Evolutionary conservation across 2,797 vertebrate species (phyloP).

Genomic region (Onychomys torridus): DNA sequence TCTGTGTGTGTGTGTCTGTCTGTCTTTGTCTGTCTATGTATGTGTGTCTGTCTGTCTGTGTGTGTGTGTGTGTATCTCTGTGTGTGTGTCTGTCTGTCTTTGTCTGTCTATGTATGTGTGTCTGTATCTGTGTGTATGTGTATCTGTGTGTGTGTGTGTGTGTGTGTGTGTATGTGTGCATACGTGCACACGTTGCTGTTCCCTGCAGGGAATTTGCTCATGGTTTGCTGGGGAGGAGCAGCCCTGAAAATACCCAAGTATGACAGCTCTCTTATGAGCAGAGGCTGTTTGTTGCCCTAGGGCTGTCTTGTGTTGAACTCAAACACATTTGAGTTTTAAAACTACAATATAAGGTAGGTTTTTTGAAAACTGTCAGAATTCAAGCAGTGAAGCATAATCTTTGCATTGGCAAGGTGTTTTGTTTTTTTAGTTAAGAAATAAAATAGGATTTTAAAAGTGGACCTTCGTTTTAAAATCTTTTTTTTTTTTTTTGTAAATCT

Average conservation of each 20-base stretch:
- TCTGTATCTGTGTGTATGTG: too few species aligned
- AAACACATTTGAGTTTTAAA: slow-evolving; percentile 1
- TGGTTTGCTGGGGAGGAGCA: not conserved
- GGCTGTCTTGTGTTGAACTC: slow-evolving; percentile 28
- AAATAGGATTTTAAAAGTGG: slow-evolving; percentile 30
- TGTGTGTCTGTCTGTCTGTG: not conserved
- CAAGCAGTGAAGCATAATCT: not conserved
- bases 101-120: too few species aligned
- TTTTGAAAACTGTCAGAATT: slow-evolving; percentile 45
- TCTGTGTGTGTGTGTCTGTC: not conserved
- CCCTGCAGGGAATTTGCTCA: not conserved
- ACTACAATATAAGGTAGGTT: not conserved
- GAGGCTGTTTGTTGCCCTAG: not conserved
- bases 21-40: not conserved
- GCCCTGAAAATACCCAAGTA: not conserved
- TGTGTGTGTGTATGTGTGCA: not conserved
- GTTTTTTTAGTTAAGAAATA: slow-evolving; percentile 43
- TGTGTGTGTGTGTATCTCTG: too few species aligned
- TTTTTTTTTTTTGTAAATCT: not conserved
- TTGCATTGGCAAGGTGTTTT: not conserved
- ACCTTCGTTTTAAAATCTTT: not conserved
- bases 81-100: too few species aligned
- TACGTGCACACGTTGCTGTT: not conserved
- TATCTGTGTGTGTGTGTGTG: not conserved
- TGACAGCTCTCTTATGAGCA: not conserved